A percentile compares a stretch with the other conserved stretches of the same genome.
phyloP scores from a whole-genome alignment of 2,888 invertebrate genomes.

The Digitonthophagus gazella region DNA sequence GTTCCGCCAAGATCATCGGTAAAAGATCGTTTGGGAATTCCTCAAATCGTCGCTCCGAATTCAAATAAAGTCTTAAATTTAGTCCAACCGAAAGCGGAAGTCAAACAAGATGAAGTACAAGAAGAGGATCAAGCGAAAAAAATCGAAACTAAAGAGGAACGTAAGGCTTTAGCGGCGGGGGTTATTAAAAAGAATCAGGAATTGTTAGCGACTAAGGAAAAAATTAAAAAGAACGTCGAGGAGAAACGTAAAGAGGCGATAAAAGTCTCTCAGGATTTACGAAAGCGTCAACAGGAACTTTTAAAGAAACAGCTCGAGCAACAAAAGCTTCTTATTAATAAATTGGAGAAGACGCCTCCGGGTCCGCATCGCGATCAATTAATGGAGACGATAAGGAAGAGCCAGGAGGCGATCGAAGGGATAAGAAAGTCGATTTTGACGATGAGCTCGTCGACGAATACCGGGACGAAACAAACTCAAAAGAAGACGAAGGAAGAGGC shows the following conservation, averaged over 20 bases:
- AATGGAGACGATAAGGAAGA: conserved; percentile 75
- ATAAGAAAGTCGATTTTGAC: conserved; percentile 66
- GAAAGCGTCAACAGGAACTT: conserved; percentile 81
- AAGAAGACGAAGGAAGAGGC: conserved; percentile 75
- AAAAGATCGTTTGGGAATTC: conserved; percentile 56
- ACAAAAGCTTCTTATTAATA: conserved; percentile 78
- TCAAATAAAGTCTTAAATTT: conserved; percentile 51
- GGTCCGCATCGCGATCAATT: conserved; percentile 75
- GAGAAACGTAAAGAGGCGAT: conserved; percentile 72
- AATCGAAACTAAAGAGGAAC: conserved; percentile 38
- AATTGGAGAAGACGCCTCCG: conserved; percentile 71
- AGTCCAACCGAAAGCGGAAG: conserved; percentile 38
- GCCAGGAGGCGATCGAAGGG: conserved; percentile 81
- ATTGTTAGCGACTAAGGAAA: conserved; percentile 62
- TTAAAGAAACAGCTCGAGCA: conserved; percentile 88
- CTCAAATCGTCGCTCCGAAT: conserved; percentile 43
- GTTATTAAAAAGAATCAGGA: conserved; percentile 59
- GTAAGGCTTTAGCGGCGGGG: conserved; percentile 45
- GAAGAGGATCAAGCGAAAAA: conserved; percentile 22
- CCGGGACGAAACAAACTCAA: conserved; percentile 37
- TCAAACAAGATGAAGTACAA: conserved; percentile 32
- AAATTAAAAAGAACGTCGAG: conserved; percentile 70
- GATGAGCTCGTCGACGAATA: conserved; percentile 30
- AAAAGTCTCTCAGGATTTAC: conserved; percentile 76
- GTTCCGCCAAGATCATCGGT: conserved; percentile 48